A percentile compares a stretch with the other conserved stretches of the same genome.
These are phyloP conservation scores for Pelobates cultripes DNA, from an alignment of 2,797 vertebrate species.

Conservation along the genomic window DNA sequence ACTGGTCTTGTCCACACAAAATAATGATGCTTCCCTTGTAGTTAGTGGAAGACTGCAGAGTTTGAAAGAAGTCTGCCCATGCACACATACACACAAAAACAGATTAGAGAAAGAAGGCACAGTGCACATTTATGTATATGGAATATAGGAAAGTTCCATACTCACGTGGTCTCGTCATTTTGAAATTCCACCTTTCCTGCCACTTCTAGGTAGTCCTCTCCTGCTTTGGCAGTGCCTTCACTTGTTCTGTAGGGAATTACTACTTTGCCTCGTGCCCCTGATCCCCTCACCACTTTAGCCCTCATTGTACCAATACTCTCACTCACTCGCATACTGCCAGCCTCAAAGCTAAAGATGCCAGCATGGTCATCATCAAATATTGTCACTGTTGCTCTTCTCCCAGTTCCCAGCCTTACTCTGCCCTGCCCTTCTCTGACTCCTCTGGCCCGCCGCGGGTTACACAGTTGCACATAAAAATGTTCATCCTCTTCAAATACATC, in stretches of 20 bases:
- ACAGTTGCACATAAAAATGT: slow-evolving; percentile 83
- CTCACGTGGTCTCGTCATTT: slow-evolving; percentile 86
- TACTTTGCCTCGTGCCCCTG: slow-evolving; percentile 73
- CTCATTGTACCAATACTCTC: slow-evolving; percentile 76
- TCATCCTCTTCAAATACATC: slow-evolving; percentile 88
- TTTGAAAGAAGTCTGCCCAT: too few relatives aligned
- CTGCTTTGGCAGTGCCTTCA: slow-evolving; percentile 75
- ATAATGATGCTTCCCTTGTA: too few relatives aligned
- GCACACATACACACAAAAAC: neutral
- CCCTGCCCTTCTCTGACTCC: slow-evolving; percentile 53
- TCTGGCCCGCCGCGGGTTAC: slow-evolving; percentile 71
- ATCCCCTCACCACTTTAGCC: slow-evolving; percentile 75
- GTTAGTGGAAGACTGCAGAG: too few relatives aligned
- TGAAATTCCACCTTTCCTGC: slow-evolving; percentile 83
- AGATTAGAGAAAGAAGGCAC: neutral
- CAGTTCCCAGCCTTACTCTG: slow-evolving; percentile 75
- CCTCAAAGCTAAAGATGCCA: slow-evolving; percentile 84
- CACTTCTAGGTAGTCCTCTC: slow-evolving; percentile 80
- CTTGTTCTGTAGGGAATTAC: slow-evolving; percentile 74
- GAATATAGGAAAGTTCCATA: slow-evolving; percentile 31
- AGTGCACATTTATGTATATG: neutral
- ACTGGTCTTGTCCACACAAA: too few relatives aligned
- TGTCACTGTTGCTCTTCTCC: slow-evolving; percentile 81
- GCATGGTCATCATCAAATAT: slow-evolving; percentile 87
- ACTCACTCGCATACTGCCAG: slow-evolving; percentile 71